phyloP scores from a whole-genome alignment of 2,113 vertebrate genomes.

The Cygnus buccinator region DNA sequence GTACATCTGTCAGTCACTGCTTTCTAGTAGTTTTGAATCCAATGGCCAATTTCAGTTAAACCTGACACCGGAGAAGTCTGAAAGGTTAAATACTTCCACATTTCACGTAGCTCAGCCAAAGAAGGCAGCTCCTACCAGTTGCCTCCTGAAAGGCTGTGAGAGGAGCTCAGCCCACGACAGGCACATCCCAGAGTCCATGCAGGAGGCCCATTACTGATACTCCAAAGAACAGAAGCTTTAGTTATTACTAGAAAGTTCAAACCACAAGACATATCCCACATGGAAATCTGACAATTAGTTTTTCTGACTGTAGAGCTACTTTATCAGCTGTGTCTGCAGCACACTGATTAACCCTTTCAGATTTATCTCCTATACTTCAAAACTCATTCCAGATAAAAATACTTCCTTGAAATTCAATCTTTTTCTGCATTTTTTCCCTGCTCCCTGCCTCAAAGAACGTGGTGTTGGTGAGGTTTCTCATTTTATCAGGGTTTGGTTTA shows the following conservation, averaged over 20 bases:
- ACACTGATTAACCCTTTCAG: neutral
- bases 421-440: neutral
- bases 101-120: neutral
- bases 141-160: neutral
- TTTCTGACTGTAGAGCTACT: neutral
- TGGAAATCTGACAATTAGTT: neutral
- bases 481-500: neutral
- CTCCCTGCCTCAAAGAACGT: neutral
- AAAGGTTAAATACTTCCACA: neutral
- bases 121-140: neutral
- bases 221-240: neutral
- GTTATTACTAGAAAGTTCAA: accelerated
- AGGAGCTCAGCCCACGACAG: neutral
- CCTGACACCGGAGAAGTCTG: neutral
- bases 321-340: neutral
- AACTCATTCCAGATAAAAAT: neutral
- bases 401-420: neutral
- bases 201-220: neutral
- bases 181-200: neutral
- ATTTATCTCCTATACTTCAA: neutral
- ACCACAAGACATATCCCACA: neutral
- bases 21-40: neutral
- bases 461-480: accelerated
- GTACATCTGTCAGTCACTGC: neutral
- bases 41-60: neutral